phyloP scores from a whole-genome alignment of 2,888 invertebrate genomes.

The Kryphioiulus occultus region DNA sequence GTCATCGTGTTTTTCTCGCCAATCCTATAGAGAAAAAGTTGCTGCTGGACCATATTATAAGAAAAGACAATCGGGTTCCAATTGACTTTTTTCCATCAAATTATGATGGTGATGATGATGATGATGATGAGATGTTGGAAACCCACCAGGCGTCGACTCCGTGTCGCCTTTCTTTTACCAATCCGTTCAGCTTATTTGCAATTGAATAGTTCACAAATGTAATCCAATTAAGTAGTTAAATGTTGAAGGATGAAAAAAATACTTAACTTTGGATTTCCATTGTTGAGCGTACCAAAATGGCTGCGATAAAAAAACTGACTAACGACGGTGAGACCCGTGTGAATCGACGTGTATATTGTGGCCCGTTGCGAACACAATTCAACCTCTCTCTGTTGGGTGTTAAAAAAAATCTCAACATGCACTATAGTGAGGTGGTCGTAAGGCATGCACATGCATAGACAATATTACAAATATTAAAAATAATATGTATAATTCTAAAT shows the following conservation, averaged over 20 bases:
- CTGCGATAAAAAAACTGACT: neutral
- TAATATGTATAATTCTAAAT: too few relatives aligned
- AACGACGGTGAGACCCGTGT: constrained; percentile 27
- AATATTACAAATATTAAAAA: neutral
- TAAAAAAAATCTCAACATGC: neutral
- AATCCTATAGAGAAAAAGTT: neutral
- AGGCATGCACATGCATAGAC: neutral
- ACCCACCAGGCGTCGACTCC: constrained; percentile 28
- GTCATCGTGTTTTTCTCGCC: constrained; percentile 18
- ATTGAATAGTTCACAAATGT: constrained; percentile 40
- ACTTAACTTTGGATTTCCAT: neutral
- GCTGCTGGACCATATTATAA: constrained; percentile 15
- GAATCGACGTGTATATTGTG: neutral
- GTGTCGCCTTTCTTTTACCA: constrained; percentile 39
- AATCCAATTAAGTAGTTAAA: constrained; percentile 40
- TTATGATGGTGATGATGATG: constrained; percentile 30
- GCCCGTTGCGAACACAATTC: neutral
- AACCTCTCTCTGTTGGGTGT: neutral
- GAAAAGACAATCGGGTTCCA: constrained; percentile 36
- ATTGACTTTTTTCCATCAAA: constrained; percentile 40
- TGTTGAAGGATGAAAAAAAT: constrained; percentile 35
- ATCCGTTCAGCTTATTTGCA: constrained; percentile 40
- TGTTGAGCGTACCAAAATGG: constrained; percentile 37
- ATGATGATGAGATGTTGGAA: constrained; percentile 29
- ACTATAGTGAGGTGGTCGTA: neutral